Evolutionary conservation across 1,140 invertebrate species (phyloP).

Genomic region (Coelopa frigida): DNA sequence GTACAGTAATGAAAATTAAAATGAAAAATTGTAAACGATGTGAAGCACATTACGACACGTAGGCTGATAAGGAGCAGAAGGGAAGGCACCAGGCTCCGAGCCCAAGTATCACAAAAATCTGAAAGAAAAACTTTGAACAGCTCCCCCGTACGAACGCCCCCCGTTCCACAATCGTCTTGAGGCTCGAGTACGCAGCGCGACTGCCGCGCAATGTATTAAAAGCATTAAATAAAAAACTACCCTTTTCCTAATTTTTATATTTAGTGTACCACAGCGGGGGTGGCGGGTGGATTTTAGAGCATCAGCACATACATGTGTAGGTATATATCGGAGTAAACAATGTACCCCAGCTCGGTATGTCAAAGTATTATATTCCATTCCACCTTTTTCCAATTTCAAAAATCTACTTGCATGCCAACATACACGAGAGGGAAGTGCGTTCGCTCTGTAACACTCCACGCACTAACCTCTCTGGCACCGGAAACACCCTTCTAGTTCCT

Average conservation of each 20-base stretch:
- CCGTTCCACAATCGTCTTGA: too few relatives aligned
- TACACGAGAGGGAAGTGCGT: too few relatives aligned
- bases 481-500: constrained; percentile 18
- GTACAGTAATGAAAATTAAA: constrained; percentile 44
- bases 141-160: too few relatives aligned
- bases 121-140: too few relatives aligned
- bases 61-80: constrained; percentile 2
- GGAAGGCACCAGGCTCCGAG: too few relatives aligned
- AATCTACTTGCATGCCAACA: constrained; percentile 9
- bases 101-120: not conserved
- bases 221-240: constrained; percentile 14
- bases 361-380: too few relatives aligned
- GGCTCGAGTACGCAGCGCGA: too few relatives aligned
- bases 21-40: constrained; percentile 44
- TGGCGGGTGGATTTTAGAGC: not conserved
- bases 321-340: too few relatives aligned
- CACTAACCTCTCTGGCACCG: constrained; percentile 2
- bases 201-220: too few relatives aligned
- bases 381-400: too few relatives aligned
- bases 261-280: not conserved
- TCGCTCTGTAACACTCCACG: constrained; percentile 1
- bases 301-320: not conserved
- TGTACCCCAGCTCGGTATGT: too few relatives aligned
- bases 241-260: constrained; percentile 14
- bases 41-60: constrained; percentile 17